These are phyloP conservation scores for Peromyscus attwateri DNA, from an alignment of 2,797 vertebrate species.

Conservation along the genomic window DNA sequence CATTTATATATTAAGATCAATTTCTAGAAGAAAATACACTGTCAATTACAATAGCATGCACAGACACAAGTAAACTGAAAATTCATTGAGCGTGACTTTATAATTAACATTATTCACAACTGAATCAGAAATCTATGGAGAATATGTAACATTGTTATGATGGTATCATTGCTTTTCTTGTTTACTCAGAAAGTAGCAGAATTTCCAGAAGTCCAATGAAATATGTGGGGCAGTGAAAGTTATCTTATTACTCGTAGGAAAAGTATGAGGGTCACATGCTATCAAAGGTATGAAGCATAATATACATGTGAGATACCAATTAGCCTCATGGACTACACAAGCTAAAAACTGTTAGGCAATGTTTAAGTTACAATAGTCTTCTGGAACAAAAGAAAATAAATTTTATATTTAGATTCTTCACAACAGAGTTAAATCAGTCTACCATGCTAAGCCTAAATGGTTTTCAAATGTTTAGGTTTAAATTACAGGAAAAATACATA, in stretches of 20 bases:
- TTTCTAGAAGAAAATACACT: slow-evolving; percentile 14
- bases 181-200: not conserved
- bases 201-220: slow-evolving; percentile 10
- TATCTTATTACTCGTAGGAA: not conserved
- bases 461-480: not conserved
- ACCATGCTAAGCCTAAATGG: not conserved
- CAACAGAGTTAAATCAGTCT: not conserved
- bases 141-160: not conserved
- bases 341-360: not conserved
- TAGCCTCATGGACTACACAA: not conserved
- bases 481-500: not conserved
- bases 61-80: slow-evolving; percentile 39
- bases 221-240: not conserved
- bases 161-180: not conserved
- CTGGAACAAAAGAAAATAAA: slow-evolving; percentile 21
- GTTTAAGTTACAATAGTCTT: not conserved
- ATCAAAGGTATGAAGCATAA: not conserved
- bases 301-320: not conserved
- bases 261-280: not conserved
- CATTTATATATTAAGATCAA: slow-evolving; percentile 53
- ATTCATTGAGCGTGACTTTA: slow-evolving; percentile 48
- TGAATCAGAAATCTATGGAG: slow-evolving; percentile 31
- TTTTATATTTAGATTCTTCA: not conserved
- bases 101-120: slow-evolving; percentile 55
- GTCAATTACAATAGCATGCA: not conserved